Percentiles rank a stretch among this genome's conserved stretches.
Evolutionary conservation across 2,888 invertebrate species (phyloP).

Genomic region (Tuta absoluta): DNA sequence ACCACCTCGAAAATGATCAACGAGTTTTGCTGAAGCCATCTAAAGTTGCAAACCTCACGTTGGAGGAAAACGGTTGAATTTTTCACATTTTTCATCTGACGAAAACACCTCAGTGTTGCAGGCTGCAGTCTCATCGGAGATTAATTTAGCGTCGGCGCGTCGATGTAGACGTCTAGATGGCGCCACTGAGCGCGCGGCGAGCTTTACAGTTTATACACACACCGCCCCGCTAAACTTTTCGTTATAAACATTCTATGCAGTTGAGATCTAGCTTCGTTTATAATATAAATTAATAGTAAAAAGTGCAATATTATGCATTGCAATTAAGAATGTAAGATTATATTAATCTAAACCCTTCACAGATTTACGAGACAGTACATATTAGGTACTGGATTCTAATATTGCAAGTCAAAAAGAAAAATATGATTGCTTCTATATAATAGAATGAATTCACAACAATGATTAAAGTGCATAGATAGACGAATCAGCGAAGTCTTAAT

Average conservation of each 20-base stretch:
- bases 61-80: not conserved
- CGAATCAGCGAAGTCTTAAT: not conserved
- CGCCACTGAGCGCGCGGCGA: constrained; percentile 57
- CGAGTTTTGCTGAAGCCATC: not conserved
- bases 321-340: no score
- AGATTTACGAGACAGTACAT: no score
- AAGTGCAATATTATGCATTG: no score
- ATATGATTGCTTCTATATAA: no score
- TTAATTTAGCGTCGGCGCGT: constrained; percentile 47
- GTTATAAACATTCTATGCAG: not conserved
- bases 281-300: not conserved
- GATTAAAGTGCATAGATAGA: no score
- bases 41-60: not conserved
- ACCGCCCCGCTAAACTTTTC: not conserved
- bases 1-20: no score
- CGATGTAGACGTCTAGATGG: constrained; percentile 80
- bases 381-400: no score
- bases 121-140: constrained; percentile 23
- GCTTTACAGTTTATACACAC: constrained; percentile 46
- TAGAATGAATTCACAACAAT: no score
- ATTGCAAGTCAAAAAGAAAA: no score
- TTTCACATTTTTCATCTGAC: constrained; percentile 29
- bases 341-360: no score
- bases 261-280: not conserved
- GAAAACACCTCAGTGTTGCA: constrained; percentile 31